Base-by-base conservation (phyloP, 2,113 vertebrate genomes). In the Neoarius graeffei region DNA sequence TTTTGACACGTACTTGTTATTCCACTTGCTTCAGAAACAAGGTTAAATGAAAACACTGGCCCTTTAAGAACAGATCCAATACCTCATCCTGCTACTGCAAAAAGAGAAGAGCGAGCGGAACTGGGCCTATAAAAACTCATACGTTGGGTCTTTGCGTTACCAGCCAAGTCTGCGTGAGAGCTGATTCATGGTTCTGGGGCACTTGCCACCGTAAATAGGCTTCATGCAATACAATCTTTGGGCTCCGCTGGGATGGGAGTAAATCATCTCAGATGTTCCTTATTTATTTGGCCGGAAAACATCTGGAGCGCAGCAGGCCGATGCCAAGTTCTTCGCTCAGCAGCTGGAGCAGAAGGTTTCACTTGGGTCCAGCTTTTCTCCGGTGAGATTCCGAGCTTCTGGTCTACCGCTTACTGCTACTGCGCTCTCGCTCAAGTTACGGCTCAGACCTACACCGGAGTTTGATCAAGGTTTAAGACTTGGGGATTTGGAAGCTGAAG, bases 251-350 rank as follows among this genome's bases (percentile, higher is more conserved):
- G 94, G 94, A 95, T 92, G 91, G 92, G 92, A 95, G 95, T 95
- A 95, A 95, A 95, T 94, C 93, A 93, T 93, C 92, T 94, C 94
- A 95, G 93, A 95, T 95, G 94, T 94, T 93, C 94, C 94, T 94
- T 92, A 94, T 95, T 94, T 94, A 94, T 94, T 94, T 94, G 93
- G 94, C 93, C 94, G 91, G 93, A 95, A 95, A 95, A 95, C 94
- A 95, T 95, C 94, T 95, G 94, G 94, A 93, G 91, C 86, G 56
- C 87, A 91, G 91, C 92, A 90, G 90, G 86, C 91, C 91, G 88
- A 93, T 92, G 94, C 94, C 94, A 94, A 93, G 86, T 88, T 84
- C 48, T 54, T 88, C 85, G 91, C 89, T 91, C 90, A 77, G 73
- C 57, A 87, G 85, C 71, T 86, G 88, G 81, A 85, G 81, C 85